Conservation (phyloP, 2,797 vertebrate species). For the Bovichtus variegatus region DNA sequence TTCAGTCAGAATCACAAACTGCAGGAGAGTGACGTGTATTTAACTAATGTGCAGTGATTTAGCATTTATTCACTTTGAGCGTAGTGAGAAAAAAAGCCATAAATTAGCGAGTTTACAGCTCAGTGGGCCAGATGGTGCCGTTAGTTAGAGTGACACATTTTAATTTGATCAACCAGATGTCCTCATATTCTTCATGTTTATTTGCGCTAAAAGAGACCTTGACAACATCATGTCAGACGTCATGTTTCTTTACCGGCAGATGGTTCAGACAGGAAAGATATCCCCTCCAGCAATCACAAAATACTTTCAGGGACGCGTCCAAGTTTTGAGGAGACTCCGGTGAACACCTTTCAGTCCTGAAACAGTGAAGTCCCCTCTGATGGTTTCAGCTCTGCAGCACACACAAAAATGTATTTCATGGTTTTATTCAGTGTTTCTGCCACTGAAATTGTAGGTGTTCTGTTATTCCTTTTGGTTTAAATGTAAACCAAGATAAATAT, state of each 20-base stretch:
- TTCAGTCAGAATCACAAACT: constrained; percentile 22
- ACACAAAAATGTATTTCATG: not conserved
- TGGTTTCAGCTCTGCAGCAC: not conserved
- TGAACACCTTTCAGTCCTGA: not conserved
- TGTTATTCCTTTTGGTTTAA: no score
- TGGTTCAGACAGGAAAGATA: not conserved
- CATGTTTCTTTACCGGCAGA: constrained; percentile 33
- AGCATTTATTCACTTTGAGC: constrained; percentile 34
- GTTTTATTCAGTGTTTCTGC: not conserved
- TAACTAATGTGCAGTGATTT: constrained; percentile 56
- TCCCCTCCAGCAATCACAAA: not conserved
- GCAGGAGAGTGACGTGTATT: constrained; percentile 20
- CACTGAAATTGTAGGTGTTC: no score
- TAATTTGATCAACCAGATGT: constrained; percentile 74
- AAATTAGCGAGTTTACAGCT: constrained; percentile 59
- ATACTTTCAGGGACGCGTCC: constrained; percentile 6
- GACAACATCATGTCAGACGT: constrained; percentile 46
- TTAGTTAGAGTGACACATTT: constrained; percentile 56
- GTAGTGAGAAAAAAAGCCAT: constrained; percentile 24
- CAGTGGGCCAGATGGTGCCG: constrained; percentile 59
- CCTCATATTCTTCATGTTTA: constrained; percentile 49
- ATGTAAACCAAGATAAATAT: no score
- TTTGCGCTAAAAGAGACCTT: constrained; percentile 49
- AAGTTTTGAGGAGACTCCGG: not conserved
- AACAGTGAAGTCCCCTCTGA: not conserved